Base-by-base conservation (phyloP, 2,888 invertebrate genomes). In the Phengaris arion region DNA sequence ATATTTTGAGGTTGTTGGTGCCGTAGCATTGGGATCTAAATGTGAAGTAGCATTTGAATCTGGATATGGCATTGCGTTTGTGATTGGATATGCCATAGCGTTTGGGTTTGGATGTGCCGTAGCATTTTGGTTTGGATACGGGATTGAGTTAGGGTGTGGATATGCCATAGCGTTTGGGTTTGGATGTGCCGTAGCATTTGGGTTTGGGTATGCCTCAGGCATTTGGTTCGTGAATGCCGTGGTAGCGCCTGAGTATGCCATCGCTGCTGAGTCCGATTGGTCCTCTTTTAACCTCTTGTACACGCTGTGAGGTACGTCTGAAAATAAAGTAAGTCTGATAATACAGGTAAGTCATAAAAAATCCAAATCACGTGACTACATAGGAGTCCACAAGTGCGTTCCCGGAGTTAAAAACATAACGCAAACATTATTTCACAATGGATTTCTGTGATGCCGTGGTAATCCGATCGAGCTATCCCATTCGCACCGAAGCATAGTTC, bases 261-360 rank as follows among this genome's bases (percentile, higher is more conserved):
- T 59, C 9, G 10, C 59, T 22, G 22, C 59, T 59, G 59, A 9
- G 59, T 22, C 59, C 6, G 10, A 10, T 22, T 59, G 22, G 5
- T 35, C 59, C 59, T 59, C 59, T 59, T 59, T 59, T 10, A 59
- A 59, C 59, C 10, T 59, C 10, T 22, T 59, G 59, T 59, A 59
- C 6, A 10, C 2, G 59, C 10, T 59, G 59, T 59, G 59, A 22
- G 22, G 9, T 59, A 4, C 59, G 22, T 59, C 59, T 59, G 59
- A 22, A 59, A 57, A 15, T 7, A 59, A 59, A 59, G 0, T 22
- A 59, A 59, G 22, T 22, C 22, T 22, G 22, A 22, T 22, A 22
- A 2, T 57, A 57, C 15, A 57, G 59, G 59, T 35, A 1, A 59
- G 59, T 59, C 9, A 10, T 59, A 8, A 22, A 22, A 22, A 59